Percentiles rank a stretch among this genome's conserved stretches.
phyloP scores from a whole-genome alignment of 2,113 vertebrate genomes.

The Amblyopsis rosae region DNA sequence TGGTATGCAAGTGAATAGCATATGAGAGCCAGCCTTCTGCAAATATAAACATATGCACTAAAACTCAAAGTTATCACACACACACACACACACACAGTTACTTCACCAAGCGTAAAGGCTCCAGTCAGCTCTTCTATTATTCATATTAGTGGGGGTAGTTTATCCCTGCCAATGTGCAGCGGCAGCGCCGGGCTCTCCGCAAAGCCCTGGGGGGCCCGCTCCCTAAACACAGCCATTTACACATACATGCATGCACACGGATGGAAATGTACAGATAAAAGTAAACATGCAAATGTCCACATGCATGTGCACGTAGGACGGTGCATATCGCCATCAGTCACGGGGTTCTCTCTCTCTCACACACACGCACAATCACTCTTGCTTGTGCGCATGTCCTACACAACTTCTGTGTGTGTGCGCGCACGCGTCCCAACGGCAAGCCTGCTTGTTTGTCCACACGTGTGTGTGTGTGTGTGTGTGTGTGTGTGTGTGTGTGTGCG shows the following conservation, averaged over 20 bases:
- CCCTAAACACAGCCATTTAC: conserved; percentile 51
- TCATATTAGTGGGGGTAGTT: conserved; percentile 64
- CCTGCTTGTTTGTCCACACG: not conserved
- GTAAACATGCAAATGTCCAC: not conserved
- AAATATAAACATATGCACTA: conserved; percentile 4
- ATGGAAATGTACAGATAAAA: conserved; percentile 18
- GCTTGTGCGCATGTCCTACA: not conserved
- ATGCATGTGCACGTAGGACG: not conserved
- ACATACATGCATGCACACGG: conserved; percentile 19
- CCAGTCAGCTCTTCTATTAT: conserved; percentile 64
- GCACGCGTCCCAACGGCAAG: not conserved
- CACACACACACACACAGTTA: conserved; percentile 28
- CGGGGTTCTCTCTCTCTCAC: not conserved
- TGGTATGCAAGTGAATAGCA: conserved; percentile 19
- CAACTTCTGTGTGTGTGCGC: conserved; percentile 1
- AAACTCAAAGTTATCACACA: conserved; percentile 6
- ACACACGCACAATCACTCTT: conserved; percentile 12
- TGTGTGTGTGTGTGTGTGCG: conserved; percentile 2
- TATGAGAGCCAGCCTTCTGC: not conserved
- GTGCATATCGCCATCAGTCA: too few relatives aligned
- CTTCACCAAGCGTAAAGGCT: conserved; percentile 39
- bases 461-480: conserved; percentile 24
- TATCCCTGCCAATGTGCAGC: conserved; percentile 50
- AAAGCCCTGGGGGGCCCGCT: conserved; percentile 47
- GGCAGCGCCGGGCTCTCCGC: conserved; percentile 41